These are phyloP conservation scores for Pemphigus obesinymphae DNA, from an alignment of 1,140 invertebrate genomes.

Conservation along the genomic window DNA sequence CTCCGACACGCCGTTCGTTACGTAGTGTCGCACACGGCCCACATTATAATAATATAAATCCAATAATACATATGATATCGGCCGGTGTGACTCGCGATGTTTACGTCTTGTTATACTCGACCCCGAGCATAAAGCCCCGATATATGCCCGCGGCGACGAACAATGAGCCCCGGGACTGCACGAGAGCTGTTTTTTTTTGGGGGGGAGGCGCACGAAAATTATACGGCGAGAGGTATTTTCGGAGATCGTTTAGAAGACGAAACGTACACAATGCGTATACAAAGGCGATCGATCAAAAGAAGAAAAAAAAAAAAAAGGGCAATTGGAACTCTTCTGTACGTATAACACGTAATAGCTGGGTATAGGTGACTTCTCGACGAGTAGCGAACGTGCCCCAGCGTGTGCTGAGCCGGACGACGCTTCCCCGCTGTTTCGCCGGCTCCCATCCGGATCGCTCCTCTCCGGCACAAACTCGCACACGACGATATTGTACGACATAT, in stretches of 20 bases:
- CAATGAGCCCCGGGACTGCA: neutral
- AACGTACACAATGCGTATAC: neutral
- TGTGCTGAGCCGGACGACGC: conserved; percentile 9
- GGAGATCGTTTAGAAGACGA: neutral
- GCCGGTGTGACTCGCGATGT: neutral
- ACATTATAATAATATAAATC: too few species aligned
- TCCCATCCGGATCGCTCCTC: neutral
- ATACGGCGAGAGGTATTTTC: too few species aligned
- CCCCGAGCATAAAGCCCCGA: neutral
- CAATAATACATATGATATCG: too few species aligned
- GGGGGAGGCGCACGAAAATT: too few species aligned
- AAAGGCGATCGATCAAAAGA: conserved; percentile 7
- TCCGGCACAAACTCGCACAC: neutral
- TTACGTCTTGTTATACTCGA: conserved; percentile 34
- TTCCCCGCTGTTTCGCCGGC: neutral
- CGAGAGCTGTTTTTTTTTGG: neutral
- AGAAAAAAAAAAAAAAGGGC: too few species aligned
- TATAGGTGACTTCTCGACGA: conserved; percentile 32
- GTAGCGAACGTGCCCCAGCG: conserved; percentile 26
- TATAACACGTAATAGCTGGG: neutral
- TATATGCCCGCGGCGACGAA: neutral
- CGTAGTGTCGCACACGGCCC: neutral
- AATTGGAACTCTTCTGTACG: too few species aligned
- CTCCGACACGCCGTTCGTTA: neutral
- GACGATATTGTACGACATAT: neutral